Evolutionary conservation across 1,140 invertebrate species (phyloP).

Genomic region (Achatina immaculata): DNA sequence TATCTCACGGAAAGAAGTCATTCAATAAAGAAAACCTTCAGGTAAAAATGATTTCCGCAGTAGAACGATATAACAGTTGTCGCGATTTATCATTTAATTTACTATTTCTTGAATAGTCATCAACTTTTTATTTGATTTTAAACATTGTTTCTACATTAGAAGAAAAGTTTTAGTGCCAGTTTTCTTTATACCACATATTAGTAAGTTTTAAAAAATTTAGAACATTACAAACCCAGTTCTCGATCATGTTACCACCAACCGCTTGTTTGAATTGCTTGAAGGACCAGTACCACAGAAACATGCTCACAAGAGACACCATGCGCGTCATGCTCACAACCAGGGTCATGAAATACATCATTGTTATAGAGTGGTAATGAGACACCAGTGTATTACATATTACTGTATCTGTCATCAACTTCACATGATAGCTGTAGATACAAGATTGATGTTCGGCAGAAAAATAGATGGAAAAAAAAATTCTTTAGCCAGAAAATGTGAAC

Average conservation of each 20-base stretch:
- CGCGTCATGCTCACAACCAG: not conserved
- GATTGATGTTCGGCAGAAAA: no score
- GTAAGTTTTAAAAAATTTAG: not conserved
- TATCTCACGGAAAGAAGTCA: slow-evolving; percentile 26
- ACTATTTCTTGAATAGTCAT: not conserved
- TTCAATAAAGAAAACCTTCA: slow-evolving; percentile 29
- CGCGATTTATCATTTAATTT: not conserved
- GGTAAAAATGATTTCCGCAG: not conserved
- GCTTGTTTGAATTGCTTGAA: slow-evolving; percentile 20
- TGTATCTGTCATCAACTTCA: no score
- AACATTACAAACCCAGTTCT: slow-evolving; percentile 25
- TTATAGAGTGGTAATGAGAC: not conserved
- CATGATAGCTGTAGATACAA: no score
- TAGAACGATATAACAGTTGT: not conserved
- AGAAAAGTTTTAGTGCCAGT: not conserved
- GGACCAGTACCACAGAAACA: slow-evolving; percentile 18
- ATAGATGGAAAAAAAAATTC: no score
- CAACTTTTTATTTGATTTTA: not conserved
- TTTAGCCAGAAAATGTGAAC: no score
- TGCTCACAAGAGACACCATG: not conserved
- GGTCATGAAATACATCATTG: not conserved
- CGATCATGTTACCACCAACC: not conserved
- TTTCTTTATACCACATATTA: not conserved
- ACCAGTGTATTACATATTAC: no score
- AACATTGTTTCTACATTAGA: not conserved